Percentiles rank a stretch among this genome's conserved stretches.
Conservation (phyloP, 30 jellyfish, hydroid and myxozoan genomes). For the Nemopilema nomurai region DNA sequence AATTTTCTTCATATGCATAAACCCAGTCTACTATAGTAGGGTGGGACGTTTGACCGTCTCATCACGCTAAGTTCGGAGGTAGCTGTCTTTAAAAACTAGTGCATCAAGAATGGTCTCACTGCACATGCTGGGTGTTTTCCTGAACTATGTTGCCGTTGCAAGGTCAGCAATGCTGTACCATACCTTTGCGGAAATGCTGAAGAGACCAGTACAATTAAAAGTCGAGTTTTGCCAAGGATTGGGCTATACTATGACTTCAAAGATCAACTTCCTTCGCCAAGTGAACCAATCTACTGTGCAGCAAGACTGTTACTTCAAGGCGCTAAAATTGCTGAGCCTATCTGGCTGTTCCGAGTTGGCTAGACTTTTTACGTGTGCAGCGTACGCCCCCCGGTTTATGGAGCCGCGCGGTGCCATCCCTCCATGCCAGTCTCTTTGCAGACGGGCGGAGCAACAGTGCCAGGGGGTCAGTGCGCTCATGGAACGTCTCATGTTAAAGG, state of each 20-base stretch:
- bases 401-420: not conserved
- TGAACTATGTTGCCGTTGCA: no score
- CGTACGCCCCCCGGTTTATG: not conserved
- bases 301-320: not conserved
- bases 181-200: not conserved
- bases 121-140: no score
- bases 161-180: no score
- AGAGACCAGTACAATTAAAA: not conserved
- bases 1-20: no score
- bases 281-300: not conserved
- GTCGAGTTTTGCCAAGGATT: not conserved
- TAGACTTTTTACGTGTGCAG: not conserved
- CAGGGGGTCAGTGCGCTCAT: not conserved
- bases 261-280: constrained; percentile 3
- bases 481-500: not conserved
- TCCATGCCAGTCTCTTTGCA: constrained; percentile 1
- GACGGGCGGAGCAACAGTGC: not conserved
- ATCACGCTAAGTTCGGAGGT: no score
- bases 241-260: not conserved
- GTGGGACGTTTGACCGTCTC: no score
- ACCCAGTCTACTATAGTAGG: no score
- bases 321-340: not conserved
- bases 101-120: no score
- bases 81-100: no score
- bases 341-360: constrained; percentile 1